Percentiles rank a stretch among this genome's conserved stretches.
These are phyloP conservation scores for Leptinotarsa peninsularis DNA, from an alignment of 2,888 invertebrate genomes.

Conservation along the genomic window DNA sequence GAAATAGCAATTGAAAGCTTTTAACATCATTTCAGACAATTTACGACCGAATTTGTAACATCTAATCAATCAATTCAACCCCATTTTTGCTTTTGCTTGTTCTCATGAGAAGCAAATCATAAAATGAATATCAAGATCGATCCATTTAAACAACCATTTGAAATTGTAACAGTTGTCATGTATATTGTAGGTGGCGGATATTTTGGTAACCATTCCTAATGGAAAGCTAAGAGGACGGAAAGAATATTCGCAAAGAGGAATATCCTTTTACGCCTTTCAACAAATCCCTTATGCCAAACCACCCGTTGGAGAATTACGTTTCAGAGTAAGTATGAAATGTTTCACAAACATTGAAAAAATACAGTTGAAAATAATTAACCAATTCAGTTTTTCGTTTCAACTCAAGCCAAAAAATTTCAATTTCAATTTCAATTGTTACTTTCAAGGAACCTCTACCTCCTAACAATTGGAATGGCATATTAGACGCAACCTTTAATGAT, in stretches of 20 bases:
- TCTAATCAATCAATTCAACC: no score
- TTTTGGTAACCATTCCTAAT: conserved; percentile 27
- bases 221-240: conserved; percentile 27
- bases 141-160: no score
- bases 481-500: conserved; percentile 37
- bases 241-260: conserved; percentile 32
- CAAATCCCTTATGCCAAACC: conserved; percentile 37
- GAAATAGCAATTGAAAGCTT: no score
- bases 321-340: conserved; percentile 12
- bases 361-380: background rate
- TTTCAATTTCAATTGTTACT: background rate
- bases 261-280: conserved; percentile 33
- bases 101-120: no score
- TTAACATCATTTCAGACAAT: no score
- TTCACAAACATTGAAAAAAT: background rate
- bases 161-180: background rate
- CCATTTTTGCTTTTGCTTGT: no score
- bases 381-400: no score
- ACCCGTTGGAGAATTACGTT: conserved; percentile 31
- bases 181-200: conserved; percentile 16
- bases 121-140: no score
- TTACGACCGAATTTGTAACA: no score
- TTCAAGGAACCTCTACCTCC: conserved; percentile 32
- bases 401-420: no score
- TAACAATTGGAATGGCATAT: conserved; percentile 32